Evolutionary conservation across 2,888 invertebrate species (phyloP).

Genomic region (Lysandra coridon): DNA sequence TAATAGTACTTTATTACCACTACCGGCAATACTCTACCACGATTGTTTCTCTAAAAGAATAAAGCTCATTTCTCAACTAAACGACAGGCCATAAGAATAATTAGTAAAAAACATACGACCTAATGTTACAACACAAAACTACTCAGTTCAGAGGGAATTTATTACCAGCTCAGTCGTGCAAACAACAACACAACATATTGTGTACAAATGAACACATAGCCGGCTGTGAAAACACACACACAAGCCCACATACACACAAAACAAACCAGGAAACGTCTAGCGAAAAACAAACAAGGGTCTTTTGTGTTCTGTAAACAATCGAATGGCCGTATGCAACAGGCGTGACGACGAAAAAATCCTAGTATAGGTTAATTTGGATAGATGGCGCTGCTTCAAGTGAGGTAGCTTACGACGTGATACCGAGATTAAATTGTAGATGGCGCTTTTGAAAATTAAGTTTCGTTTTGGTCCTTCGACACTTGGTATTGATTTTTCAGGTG

Average conservation of each 20-base stretch:
- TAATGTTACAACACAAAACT: constrained; percentile 42
- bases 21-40: no score
- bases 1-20: no score
- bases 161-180: constrained; percentile 62
- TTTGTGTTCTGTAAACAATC: constrained; percentile 80
- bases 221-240: constrained; percentile 74
- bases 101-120: constrained; percentile 30
- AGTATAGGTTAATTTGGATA: constrained; percentile 62
- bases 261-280: constrained; percentile 81
- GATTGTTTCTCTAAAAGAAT: neutral
- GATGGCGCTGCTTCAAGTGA: constrained; percentile 45
- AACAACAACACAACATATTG: constrained; percentile 72
- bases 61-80: neutral
- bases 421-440: constrained; percentile 51
- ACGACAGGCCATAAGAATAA: constrained; percentile 11
- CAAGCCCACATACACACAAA: constrained; percentile 63
- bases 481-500: constrained; percentile 8
- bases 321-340: constrained; percentile 76
- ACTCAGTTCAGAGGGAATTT: constrained; percentile 55
- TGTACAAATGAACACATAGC: constrained; percentile 66
- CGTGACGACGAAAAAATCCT: constrained; percentile 68
- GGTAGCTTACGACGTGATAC: constrained; percentile 26
- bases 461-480: neutral
- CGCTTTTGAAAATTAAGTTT: constrained; percentile 42
- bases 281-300: constrained; percentile 81